A percentile compares a stretch with the other conserved stretches of the same genome.
phyloP scores from a whole-genome alignment of 2,113 vertebrate genomes.

The Saguinus imperator region DNA sequence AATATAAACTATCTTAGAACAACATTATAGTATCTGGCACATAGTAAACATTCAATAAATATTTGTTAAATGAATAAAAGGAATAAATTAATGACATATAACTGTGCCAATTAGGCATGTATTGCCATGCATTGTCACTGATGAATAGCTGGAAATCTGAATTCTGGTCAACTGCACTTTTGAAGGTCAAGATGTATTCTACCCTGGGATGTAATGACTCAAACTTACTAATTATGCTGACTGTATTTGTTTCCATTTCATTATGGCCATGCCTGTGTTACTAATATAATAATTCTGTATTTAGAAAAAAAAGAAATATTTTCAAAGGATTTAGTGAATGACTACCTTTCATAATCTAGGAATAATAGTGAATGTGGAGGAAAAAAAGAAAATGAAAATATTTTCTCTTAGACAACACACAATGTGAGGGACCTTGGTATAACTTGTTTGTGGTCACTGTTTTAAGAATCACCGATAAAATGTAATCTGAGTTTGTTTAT shows the following conservation, averaged over 20 bases:
- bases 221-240: background rate
- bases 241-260: background rate
- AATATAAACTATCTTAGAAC: background rate
- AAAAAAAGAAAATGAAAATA: background rate
- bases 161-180: background rate
- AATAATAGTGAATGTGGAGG: background rate
- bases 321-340: background rate
- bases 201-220: background rate
- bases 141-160: background rate
- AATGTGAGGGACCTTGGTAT: background rate
- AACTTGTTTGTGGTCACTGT: background rate
- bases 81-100: background rate
- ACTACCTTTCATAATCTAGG: background rate
- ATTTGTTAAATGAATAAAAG: background rate
- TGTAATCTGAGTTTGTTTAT: background rate
- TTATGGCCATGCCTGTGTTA: accelerated
- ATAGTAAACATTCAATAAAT: background rate
- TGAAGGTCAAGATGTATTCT: background rate
- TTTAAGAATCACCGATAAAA: background rate
- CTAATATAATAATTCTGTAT: background rate
- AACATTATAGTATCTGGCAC: background rate
- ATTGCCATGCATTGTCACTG: background rate
- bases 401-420: background rate
- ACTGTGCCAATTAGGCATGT: background rate
- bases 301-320: background rate